Evolutionary conservation across 2,888 invertebrate species (phyloP).

Genomic region (Lumbricus terrestris): DNA sequence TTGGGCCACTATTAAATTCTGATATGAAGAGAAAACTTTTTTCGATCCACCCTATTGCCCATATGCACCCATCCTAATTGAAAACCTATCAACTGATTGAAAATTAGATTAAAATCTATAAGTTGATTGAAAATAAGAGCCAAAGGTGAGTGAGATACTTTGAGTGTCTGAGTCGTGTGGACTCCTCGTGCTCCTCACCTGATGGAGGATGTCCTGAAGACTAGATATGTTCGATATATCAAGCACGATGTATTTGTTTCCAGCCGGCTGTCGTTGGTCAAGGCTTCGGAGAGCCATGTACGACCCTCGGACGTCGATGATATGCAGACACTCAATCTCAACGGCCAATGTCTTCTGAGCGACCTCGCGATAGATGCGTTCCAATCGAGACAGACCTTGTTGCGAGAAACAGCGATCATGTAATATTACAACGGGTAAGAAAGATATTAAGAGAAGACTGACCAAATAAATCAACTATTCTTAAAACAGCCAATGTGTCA

Average conservation of each 20-base stretch:
- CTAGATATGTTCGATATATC: constrained; percentile 35
- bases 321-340: constrained; percentile 22
- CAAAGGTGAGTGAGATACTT: not conserved
- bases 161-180: too few species aligned
- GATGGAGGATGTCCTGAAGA: constrained; percentile 31
- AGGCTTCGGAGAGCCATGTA: constrained; percentile 26
- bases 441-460: too few species aligned
- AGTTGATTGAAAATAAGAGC: not conserved
- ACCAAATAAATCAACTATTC: not conserved
- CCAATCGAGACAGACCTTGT: constrained; percentile 29
- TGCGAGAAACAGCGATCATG: not conserved
- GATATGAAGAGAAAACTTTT: too few species aligned
- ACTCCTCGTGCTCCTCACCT: constrained; percentile 49
- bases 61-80: too few species aligned
- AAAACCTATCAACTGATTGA: too few species aligned
- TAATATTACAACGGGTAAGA: not conserved
- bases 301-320: constrained; percentile 19
- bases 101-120: too few species aligned
- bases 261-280: constrained; percentile 9
- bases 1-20: too few species aligned
- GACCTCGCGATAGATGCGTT: constrained; percentile 12
- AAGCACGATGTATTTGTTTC: constrained; percentile 35
- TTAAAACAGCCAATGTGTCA: too few species aligned
- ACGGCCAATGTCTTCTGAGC: not conserved
- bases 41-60: too few species aligned